phyloP scores from a whole-genome alignment of 2,888 invertebrate species.

The Lysandra bellargus region DNA sequence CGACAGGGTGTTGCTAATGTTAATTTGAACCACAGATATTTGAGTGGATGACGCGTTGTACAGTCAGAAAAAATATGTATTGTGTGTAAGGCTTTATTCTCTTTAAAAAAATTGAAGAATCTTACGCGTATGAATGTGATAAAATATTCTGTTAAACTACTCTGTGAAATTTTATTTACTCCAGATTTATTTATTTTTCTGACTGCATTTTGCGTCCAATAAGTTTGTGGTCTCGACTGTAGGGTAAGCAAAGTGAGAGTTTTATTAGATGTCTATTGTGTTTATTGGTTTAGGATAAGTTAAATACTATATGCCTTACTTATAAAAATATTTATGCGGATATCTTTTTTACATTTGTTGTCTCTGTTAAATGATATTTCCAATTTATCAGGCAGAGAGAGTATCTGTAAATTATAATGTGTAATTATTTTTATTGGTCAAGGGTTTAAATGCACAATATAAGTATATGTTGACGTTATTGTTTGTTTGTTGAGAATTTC shows the following conservation, averaged over 20 bases:
- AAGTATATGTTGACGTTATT: constrained; percentile 9
- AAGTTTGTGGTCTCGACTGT: constrained; percentile 2
- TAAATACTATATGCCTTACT: neutral
- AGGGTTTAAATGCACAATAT: constrained; percentile 8
- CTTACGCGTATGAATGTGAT: neutral
- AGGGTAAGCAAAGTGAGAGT: constrained; percentile 16
- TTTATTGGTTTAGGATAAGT: neutral
- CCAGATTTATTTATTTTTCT: neutral
- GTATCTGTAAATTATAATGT: neutral
- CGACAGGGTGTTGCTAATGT: constrained; percentile 25
- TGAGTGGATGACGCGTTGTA: neutral
- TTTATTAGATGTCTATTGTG: constrained; percentile 5
- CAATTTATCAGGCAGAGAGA: neutral
- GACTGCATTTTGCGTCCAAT: neutral
- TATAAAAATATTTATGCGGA: neutral
- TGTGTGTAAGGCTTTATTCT: too few species aligned
- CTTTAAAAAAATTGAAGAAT: neutral
- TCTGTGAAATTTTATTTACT: neutral
- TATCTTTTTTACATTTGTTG: neutral
- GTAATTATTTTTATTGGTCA: neutral
- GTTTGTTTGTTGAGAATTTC: constrained; percentile 2
- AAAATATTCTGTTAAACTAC: neutral
- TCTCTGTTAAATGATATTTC: neutral
- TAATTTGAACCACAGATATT: neutral
- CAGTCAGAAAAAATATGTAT: neutral